phyloP scores from a whole-genome alignment of 2,113 vertebrate species.

The Microtus oregoni region DNA sequence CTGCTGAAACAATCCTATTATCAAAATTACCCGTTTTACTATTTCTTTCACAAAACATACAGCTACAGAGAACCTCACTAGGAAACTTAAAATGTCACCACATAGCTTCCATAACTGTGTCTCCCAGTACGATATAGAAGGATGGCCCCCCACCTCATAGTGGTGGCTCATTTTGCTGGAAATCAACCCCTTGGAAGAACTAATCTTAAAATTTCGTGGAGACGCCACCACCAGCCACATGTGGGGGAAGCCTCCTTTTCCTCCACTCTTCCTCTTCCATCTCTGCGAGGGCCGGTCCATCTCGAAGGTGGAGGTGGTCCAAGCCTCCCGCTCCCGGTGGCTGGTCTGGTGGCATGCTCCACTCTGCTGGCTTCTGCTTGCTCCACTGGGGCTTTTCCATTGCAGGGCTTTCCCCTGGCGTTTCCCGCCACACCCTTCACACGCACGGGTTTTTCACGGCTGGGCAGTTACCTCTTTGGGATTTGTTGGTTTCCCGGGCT shows the following conservation, averaged over 20 bases:
- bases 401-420: no score
- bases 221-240: conserved; percentile 83
- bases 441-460: conserved; percentile 94
- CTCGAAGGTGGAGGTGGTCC: conserved; percentile 90
- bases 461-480: conserved; percentile 95
- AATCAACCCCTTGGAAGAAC: conserved; percentile 93
- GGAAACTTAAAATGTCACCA: conserved; percentile 88
- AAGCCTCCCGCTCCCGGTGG: conserved; percentile 94
- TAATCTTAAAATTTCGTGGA: conserved; percentile 82
- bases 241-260: conserved; percentile 88
- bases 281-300: conserved; percentile 91
- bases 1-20: conserved; percentile 88
- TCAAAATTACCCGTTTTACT: conserved; percentile 88
- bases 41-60: conserved; percentile 87
- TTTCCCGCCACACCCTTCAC: conserved; percentile 94
- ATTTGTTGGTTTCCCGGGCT: conserved; percentile 97
- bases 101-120: conserved; percentile 91
- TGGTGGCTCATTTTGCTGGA: conserved; percentile 95
- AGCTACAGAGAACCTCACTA: conserved; percentile 88
- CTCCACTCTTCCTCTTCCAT: conserved; percentile 83
- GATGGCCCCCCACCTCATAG: conserved; percentile 91
- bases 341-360: conserved; percentile 96
- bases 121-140: conserved; percentile 93
- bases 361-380: conserved; percentile 91
- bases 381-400: no score